These are phyloP conservation scores for Trochalopteron elliotii DNA, from an alignment of 2,113 vertebrate genomes.

Conservation along the genomic window DNA sequence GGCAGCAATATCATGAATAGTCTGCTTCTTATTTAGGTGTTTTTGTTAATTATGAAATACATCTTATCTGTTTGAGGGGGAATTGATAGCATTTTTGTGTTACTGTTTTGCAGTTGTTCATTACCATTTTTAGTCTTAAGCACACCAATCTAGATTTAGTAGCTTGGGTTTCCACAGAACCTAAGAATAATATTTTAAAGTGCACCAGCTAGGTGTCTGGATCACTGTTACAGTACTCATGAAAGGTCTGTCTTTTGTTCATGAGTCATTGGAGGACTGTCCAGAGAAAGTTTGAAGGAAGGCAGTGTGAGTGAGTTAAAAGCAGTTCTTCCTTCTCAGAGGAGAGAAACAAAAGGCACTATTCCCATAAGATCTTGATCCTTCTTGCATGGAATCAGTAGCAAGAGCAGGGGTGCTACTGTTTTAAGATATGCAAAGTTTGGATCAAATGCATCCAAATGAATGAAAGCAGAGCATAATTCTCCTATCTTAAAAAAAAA, in stretches of 20 bases:
- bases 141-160: not conserved
- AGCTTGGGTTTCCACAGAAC: not conserved
- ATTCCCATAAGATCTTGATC: not conserved
- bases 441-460: not conserved
- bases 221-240: not conserved
- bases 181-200: not conserved
- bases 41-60: not conserved
- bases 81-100: not conserved
- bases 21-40: not conserved
- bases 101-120: not conserved
- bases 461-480: not conserved
- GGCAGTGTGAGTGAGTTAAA: not conserved
- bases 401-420: not conserved
- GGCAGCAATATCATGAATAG: not conserved
- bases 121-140: not conserved
- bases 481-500: not conserved
- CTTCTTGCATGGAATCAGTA: not conserved
- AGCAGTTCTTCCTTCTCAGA: constrained; percentile 1
- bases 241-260: not conserved
- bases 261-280: not conserved
- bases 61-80: rapidly evolving
- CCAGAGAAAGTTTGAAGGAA: constrained; percentile 4
- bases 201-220: not conserved
- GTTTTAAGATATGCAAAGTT: not conserved
- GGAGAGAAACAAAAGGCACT: not conserved